Conservation (phyloP, 1,140 invertebrate genomes). For the Bombus consobrinus region DNA sequence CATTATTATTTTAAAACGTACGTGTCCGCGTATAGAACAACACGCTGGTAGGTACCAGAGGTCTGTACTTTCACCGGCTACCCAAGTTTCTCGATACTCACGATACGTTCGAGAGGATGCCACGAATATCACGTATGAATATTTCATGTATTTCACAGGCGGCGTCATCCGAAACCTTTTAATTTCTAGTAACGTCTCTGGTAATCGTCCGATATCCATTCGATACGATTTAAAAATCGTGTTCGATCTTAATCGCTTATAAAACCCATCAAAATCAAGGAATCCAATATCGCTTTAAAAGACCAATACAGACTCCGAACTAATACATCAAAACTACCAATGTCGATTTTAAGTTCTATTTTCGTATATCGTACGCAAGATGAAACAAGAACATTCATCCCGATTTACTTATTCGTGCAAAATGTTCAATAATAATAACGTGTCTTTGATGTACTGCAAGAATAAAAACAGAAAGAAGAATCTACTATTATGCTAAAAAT, state of each 20-base stretch:
- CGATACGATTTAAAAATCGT: background rate
- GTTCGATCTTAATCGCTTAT: background rate
- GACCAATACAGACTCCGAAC: background rate
- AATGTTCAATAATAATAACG: background rate
- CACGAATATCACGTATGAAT: slow-evolving; percentile 43
- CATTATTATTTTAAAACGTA: slow-evolving; percentile 40
- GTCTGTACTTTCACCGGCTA: slow-evolving; percentile 51
- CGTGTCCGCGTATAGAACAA: slow-evolving; percentile 14
- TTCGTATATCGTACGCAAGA: no score
- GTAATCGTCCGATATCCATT: background rate
- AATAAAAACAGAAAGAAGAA: background rate
- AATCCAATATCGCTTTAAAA: background rate
- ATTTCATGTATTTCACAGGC: slow-evolving; percentile 24
- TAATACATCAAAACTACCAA: background rate
- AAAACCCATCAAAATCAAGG: background rate
- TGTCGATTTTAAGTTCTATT: background rate
- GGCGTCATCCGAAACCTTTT: slow-evolving; percentile 17
- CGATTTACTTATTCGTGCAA: no score
- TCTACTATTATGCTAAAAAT: background rate
- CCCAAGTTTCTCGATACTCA: slow-evolving; percentile 50
- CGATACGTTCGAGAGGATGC: slow-evolving; percentile 45
- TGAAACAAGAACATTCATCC: no score
- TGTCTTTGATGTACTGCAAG: background rate
- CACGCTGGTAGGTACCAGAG: background rate
- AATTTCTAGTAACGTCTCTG: background rate